A percentile compares a stretch with the other conserved stretches of the same genome.
Conservation (phyloP, 2,888 invertebrate genomes). For the Rhyacophila evoluta region DNA sequence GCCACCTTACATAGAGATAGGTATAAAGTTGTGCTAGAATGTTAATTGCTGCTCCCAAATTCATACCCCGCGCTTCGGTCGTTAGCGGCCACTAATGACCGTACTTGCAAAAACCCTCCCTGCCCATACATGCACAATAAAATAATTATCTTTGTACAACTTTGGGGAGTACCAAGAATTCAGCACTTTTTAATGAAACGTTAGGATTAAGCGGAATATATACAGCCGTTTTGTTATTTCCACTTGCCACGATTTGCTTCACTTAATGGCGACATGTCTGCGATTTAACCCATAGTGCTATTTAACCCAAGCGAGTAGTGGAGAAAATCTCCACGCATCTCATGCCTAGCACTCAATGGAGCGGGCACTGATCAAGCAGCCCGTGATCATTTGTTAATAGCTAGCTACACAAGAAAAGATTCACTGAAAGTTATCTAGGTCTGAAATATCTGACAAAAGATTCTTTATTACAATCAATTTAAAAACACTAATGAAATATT, state of each 20-base stretch:
- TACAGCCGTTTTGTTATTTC: not conserved
- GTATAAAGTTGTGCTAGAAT: constrained; percentile 52
- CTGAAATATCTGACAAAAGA: no score
- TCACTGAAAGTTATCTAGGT: no score
- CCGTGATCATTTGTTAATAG: no score
- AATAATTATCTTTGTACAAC: constrained; percentile 48
- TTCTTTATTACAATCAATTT: no score
- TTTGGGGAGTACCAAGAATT: constrained; percentile 38
- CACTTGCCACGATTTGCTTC: not conserved
- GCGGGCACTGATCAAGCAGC: no score
- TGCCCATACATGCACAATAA: constrained; percentile 51
- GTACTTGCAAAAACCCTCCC: constrained; percentile 52
- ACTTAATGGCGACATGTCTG: not conserved
- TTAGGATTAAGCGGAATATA: constrained; percentile 38
- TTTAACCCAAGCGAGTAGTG: no score
- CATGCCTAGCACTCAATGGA: no score
- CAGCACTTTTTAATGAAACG: constrained; percentile 49
- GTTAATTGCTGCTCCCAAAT: constrained; percentile 54
- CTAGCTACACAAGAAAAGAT: no score
- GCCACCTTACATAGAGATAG: constrained; percentile 36
- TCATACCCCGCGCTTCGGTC: constrained; percentile 51
- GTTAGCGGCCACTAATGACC: constrained; percentile 54
- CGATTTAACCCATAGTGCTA: not conserved
- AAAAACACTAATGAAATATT: no score
- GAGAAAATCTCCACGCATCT: no score